Conservation (phyloP, 2,113 vertebrate species). For the Cyprinodon brontotheroides region DNA sequence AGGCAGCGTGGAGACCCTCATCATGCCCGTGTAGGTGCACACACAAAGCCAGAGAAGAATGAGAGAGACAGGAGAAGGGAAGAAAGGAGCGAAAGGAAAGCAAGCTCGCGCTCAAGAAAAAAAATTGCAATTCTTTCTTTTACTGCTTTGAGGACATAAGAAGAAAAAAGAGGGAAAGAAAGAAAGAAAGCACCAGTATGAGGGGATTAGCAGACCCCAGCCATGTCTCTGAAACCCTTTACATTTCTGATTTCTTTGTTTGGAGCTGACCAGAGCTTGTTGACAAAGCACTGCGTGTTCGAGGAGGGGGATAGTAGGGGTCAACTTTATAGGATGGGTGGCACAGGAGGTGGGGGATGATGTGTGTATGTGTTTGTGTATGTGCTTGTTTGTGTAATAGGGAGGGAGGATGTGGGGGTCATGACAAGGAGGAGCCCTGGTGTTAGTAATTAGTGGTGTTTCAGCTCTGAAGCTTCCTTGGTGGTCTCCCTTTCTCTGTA, state of each 20-base stretch:
- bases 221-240: constrained; percentile 88
- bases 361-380: constrained; percentile 31
- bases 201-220: constrained; percentile 88
- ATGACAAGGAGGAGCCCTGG: constrained; percentile 84
- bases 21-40: constrained; percentile 72
- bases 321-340: constrained; percentile 71
- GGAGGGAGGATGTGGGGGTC: constrained; percentile 69
- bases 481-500: constrained; percentile 87
- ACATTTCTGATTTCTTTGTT: constrained; percentile 89
- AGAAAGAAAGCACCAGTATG: constrained; percentile 87
- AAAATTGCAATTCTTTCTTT: constrained; percentile 82
- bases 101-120: constrained; percentile 69
- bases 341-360: constrained; percentile 62
- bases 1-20: constrained; percentile 72
- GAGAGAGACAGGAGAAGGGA: constrained; percentile 55
- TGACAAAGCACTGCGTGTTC: constrained; percentile 87
- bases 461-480: constrained; percentile 87
- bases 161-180: constrained; percentile 85
- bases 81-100: constrained; percentile 63
- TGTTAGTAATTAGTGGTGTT: constrained; percentile 94
- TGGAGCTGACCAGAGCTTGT: constrained; percentile 90
- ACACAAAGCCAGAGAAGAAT: constrained; percentile 74
- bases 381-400: constrained; percentile 22
- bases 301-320: constrained; percentile 73
- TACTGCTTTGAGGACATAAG: constrained; percentile 79